Conservation (phyloP, 1,140 invertebrate species). For the Ceratina japonica region DNA sequence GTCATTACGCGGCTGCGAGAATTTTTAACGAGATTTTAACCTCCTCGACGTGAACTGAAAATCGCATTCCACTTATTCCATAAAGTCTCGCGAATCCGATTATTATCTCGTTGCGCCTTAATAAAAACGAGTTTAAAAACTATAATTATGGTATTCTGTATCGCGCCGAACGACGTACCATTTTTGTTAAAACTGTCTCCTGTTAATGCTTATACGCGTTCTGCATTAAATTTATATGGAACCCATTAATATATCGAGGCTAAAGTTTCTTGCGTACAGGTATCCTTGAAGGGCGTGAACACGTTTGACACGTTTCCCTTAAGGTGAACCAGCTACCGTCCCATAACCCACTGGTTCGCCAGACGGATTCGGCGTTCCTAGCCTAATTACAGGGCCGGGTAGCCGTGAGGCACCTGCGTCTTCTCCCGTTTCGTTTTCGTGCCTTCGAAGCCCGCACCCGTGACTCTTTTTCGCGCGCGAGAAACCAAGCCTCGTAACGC, state of each 20-base stretch:
- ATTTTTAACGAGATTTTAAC: conserved; percentile 31
- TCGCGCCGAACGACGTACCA: too few species aligned
- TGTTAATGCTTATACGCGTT: too few species aligned
- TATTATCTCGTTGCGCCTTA: too few species aligned
- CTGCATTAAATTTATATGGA: too few species aligned
- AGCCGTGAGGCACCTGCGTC: conserved; percentile 59
- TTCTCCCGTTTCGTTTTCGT: conserved; percentile 63
- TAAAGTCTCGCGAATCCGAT: too few species aligned
- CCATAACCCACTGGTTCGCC: conserved; percentile 24
- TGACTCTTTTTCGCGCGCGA: conserved; percentile 28
- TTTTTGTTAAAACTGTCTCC: too few species aligned
- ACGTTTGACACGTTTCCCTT: conserved; percentile 58
- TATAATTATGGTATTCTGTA: too few species aligned
- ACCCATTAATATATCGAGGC: neutral
- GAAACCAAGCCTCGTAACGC: conserved; percentile 48
- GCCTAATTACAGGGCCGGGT: conserved; percentile 68
- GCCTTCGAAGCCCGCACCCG: conserved; percentile 54
- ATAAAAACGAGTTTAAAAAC: too few species aligned
- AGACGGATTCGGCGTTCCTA: conserved; percentile 65
- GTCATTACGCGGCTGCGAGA: conserved; percentile 25
- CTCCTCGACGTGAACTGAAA: too few species aligned
- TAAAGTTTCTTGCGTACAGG: neutral
- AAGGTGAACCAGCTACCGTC: conserved; percentile 61
- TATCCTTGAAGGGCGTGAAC: conserved; percentile 36
- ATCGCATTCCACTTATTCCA: too few species aligned